These are phyloP conservation scores for Cryptops parisi DNA, from an alignment of 2,888 invertebrate genomes.

Conservation along the genomic window DNA sequence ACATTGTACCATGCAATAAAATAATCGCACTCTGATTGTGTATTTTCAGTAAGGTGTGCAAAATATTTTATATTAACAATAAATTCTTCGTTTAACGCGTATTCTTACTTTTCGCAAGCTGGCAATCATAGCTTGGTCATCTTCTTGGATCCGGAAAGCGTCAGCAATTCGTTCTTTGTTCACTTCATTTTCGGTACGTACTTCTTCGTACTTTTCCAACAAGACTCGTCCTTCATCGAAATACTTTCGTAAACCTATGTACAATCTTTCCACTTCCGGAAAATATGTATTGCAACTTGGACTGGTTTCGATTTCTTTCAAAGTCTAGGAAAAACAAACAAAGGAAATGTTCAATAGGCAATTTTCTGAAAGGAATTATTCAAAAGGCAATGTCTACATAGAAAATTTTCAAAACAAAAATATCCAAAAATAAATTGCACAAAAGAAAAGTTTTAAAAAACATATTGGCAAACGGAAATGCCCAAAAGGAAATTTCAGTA, in stretches of 20 bases:
- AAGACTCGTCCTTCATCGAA: conserved; percentile 4
- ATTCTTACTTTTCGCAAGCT: conserved; percentile 3
- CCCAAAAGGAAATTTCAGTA: too few relatives aligned
- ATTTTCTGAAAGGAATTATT: background rate
- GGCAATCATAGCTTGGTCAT: conserved; percentile 6
- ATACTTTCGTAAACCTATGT: background rate
- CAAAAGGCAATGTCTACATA: too few relatives aligned
- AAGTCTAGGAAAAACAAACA: background rate
- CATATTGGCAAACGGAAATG: too few relatives aligned
- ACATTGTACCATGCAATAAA: too few relatives aligned
- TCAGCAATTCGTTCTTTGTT: background rate
- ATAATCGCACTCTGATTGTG: too few relatives aligned
- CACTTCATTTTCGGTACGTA: background rate
- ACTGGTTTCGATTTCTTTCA: conserved; percentile 1
- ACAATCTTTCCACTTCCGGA: conserved; percentile 5
- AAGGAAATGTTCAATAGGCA: background rate
- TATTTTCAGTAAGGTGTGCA: background rate
- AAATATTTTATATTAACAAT: background rate
- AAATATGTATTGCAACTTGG: background rate
- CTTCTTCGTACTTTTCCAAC: conserved; percentile 1
- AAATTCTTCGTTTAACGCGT: too few relatives aligned
- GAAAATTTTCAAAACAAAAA: too few relatives aligned
- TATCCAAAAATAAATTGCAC: too few relatives aligned
- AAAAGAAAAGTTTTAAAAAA: too few relatives aligned
- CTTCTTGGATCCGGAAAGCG: conserved; percentile 1